A percentile compares a stretch with the other conserved stretches of the same genome.
phyloP scores from a whole-genome alignment of 2,113 vertebrate genomes.

The Fregetta grallaria region DNA sequence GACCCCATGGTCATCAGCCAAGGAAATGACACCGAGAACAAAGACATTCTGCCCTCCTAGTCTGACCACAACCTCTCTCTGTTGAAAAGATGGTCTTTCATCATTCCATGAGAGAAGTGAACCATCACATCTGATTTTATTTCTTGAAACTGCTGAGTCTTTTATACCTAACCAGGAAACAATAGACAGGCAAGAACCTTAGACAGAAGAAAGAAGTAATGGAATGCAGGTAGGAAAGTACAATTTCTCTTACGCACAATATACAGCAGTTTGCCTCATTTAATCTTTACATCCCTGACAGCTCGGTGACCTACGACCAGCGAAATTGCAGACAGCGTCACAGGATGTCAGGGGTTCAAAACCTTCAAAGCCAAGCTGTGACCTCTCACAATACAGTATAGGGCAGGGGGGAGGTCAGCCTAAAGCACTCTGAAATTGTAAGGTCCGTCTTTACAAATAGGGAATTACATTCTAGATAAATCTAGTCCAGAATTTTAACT shows the following conservation, averaged over 20 bases:
- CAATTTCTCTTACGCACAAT: neutral
- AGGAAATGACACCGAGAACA: neutral
- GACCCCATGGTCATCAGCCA: neutral
- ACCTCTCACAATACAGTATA: neutral
- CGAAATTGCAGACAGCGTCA: accelerated
- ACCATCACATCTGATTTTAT: neutral
- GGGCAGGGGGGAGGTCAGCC: neutral
- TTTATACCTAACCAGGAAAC: neutral
- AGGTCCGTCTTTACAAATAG: neutral
- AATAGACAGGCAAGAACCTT: neutral
- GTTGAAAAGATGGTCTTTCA: neutral
- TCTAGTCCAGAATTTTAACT: neutral
- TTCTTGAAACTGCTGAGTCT: neutral
- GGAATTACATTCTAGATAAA: neutral
- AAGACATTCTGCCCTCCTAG: neutral
- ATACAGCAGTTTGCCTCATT: neutral
- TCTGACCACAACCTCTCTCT: neutral
- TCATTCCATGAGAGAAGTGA: neutral
- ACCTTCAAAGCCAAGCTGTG: neutral
- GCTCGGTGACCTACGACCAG: neutral
- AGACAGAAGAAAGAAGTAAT: neutral
- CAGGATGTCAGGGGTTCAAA: neutral
- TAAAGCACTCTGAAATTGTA: neutral
- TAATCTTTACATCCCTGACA: neutral
- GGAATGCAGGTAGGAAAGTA: neutral